Base-by-base conservation (phyloP, 2,113 vertebrate genomes). In the Neoarius graeffei region DNA sequence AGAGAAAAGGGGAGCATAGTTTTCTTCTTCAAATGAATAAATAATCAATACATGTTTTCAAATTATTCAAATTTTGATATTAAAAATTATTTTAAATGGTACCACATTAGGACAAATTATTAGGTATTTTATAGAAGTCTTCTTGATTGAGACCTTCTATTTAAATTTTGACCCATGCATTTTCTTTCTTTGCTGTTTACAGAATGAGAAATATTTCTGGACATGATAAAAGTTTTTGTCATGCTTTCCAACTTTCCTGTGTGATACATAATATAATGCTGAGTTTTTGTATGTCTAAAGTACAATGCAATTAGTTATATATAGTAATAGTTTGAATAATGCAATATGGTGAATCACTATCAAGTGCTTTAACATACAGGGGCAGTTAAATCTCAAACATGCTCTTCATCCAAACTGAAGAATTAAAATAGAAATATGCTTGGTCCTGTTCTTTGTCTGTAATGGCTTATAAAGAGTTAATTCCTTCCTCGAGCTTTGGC, bases 371-470 rank as follows among this genome's bases (percentile, higher is more conserved):
- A 57, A 80, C 27, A 79, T 20, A 86, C 66, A 66, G 52, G 48
- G 73, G 74, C 57, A 86, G 74, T 67, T 85, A 42, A 62, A 59
- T 77, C 25, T 77, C 48, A 9, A 30, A 50, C 42, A 77, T 54
- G 42, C 25, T 62, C 66, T 79, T 79, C 23, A 13, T 87, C 89
- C 91, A 85, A 92, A 83, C 79, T 59, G 11, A 90, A 87, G 85
- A 90, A 57, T 83, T 90, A 91, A 91, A 74, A 88, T 54, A 77
- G 30, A 87, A 80, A 17, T 79, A 73, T 71, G 48, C 91, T 94
- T 94, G 92, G 94, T 93, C 93, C 93, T 91, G 90, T 92, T 67
- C 19, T 66, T 79, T 89, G 50, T 87, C 35, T 87, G 35, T 20
- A 52, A 86, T 81, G 57, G 42, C 85, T 83, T 79, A 35, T 69